Evolutionary conservation across 1,140 invertebrate genomes (phyloP).

Genomic region (Drosophila quadrilineata): DNA sequence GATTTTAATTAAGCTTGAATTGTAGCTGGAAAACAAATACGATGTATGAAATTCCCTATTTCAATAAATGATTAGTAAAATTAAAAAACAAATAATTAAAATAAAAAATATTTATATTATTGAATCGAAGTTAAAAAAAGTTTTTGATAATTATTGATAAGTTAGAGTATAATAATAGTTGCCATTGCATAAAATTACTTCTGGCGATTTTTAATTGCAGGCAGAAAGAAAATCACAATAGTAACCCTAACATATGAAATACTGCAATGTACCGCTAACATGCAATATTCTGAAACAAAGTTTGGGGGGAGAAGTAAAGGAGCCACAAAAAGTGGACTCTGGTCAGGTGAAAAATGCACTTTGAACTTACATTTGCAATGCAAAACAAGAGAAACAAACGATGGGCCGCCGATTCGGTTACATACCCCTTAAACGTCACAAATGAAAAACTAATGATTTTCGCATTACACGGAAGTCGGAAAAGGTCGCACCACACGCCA

Average conservation of each 20-base stretch:
- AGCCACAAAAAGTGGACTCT: not conserved
- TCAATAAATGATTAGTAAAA: not conserved
- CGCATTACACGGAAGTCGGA: conserved; percentile 9
- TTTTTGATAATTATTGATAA: no score
- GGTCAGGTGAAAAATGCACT: conserved; percentile 43
- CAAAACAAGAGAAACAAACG: conserved; percentile 18
- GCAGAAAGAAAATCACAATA: conserved; percentile 11
- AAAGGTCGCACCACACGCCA: conserved; percentile 26
- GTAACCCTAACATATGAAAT: conserved; percentile 31
- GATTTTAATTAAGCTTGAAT: conserved; percentile 41
- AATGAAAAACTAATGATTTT: conserved; percentile 52
- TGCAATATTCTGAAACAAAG: conserved; percentile 9
- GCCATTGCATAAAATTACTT: no score
- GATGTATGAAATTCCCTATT: not conserved
- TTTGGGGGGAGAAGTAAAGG: not conserved
- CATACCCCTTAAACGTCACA: conserved; percentile 28
- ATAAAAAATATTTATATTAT: no score
- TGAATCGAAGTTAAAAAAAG: no score
- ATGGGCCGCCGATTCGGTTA: not conserved
- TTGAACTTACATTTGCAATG: conserved; percentile 37
- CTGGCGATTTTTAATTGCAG: conserved; percentile 31
- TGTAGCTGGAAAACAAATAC: conserved; percentile 3
- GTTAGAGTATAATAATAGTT: no score
- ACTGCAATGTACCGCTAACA: conserved; percentile 29
- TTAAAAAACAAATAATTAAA: not conserved